Conservation (phyloP, 2,113 vertebrate species). For the Mandrillus leucophaeus region DNA sequence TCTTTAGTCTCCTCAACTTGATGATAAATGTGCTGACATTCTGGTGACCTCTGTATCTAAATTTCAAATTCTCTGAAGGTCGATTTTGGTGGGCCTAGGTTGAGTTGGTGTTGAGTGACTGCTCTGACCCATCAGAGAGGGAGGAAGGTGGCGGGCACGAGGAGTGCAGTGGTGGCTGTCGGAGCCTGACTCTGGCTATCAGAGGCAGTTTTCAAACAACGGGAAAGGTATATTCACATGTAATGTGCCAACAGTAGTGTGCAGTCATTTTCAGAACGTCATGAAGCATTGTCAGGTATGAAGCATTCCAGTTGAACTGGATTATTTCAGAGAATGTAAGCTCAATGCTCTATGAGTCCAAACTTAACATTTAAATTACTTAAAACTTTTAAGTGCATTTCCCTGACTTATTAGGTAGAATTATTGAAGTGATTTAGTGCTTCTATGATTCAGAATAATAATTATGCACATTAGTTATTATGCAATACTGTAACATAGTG, state of each 20-base stretch:
- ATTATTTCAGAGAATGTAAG: background rate
- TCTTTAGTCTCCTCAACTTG: background rate
- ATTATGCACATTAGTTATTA: background rate
- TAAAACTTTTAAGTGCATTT: background rate
- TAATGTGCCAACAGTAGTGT: fast-evolving
- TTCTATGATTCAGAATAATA: background rate
- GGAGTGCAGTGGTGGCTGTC: fast-evolving
- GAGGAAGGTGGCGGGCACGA: background rate
- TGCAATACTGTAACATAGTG: background rate
- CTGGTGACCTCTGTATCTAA: background rate
- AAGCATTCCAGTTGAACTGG: background rate
- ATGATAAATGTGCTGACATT: background rate
- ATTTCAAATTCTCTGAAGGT: background rate
- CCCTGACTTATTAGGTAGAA: background rate
- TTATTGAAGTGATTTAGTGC: background rate
- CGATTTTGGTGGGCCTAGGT: background rate
- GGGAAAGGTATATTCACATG: background rate
- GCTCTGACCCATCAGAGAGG: background rate
- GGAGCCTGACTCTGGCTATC: background rate
- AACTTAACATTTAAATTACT: conserved; percentile 4
- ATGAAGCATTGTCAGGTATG: background rate
- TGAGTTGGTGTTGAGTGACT: background rate
- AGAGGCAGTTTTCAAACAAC: background rate
- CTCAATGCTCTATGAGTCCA: background rate
- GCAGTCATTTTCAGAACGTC: background rate